Evolutionary conservation across 2,888 invertebrate species (phyloP).

Genomic region (Deladenus siricidicola): DNA sequence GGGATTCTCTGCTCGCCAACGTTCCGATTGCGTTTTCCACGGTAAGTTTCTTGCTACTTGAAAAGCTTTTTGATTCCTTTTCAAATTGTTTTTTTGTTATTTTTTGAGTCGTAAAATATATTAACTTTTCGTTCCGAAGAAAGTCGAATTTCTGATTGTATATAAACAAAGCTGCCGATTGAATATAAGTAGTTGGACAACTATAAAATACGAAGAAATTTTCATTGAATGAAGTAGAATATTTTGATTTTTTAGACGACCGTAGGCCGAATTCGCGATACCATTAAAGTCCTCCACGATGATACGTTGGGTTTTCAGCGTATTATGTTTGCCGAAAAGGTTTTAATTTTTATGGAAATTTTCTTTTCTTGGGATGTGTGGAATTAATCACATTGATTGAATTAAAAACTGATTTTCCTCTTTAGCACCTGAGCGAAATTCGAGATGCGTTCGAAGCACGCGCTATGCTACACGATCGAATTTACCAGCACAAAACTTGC

Average conservation of each 20-base stretch:
- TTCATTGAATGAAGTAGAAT: neutral
- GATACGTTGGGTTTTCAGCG: slow-evolving; percentile 16
- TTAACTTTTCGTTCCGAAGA: too few species aligned
- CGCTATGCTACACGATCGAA: slow-evolving; percentile 34
- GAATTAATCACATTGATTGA: neutral
- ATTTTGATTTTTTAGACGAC: slow-evolving; percentile 2
- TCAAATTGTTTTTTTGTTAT: neutral
- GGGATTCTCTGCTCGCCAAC: slow-evolving; percentile 54
- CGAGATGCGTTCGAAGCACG: slow-evolving; percentile 29
- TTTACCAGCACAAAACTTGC: slow-evolving; percentile 48
- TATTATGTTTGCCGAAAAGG: slow-evolving; percentile 7
- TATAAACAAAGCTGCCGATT: too few species aligned
- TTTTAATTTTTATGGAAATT: too few species aligned
- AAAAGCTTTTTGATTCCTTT: too few species aligned
- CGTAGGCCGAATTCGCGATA: slow-evolving; percentile 11
- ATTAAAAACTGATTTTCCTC: neutral
- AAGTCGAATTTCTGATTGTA: too few species aligned
- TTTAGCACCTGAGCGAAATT: slow-evolving; percentile 15
- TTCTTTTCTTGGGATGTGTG: too few species aligned
- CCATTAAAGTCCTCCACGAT: slow-evolving; percentile 25
- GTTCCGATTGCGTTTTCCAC: slow-evolving; percentile 22
- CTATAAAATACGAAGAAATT: neutral
- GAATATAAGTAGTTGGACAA: too few species aligned
- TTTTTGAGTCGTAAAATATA: neutral
- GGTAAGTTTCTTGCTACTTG: slow-evolving; percentile 20